Base-by-base conservation (phyloP, 2,888 invertebrate genomes). In the Phengaris arion region DNA sequence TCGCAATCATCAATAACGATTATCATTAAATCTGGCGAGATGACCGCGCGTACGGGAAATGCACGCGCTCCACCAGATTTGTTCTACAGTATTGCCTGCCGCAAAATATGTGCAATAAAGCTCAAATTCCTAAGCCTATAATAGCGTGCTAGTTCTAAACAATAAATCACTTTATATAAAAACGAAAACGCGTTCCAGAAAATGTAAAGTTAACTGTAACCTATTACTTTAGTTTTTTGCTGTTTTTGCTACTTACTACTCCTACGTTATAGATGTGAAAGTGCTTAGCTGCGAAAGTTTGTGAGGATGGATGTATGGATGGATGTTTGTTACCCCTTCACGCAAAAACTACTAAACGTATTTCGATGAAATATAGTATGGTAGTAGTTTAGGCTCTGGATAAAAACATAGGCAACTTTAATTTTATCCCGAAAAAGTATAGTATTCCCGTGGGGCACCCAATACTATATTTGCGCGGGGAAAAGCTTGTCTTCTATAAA, bases 1-100 rank as follows among this genome's bases (percentile, higher is more conserved):
- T 83, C 84, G 87, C 88, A 91, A 91, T 91, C 91, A 91, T 91
- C 91, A 91, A 91, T 91, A 91, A 91, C 88, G 90, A 91, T 91
- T 91, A 91, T 90, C 90, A 88, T 88, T 86, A 87, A 86, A 89
- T 88, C 89, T 87, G 87, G 86, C 84, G 79, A 81, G 82, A 83
- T 83, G 85, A 85, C 81, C 82, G 82, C 80, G 79, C 83, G 82
- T 83, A 85, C 84, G 85, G 86, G 86, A 86, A 87, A 84, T 86
- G 83, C 85, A 81, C 83, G 80, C 82, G 82, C 78, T 78, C 79
- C 79, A 77, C 75, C 22, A 74, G 64, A 72, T 78, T 77, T 77
- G 64, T 75, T 77, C 74, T 74, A 64, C 73, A 48, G 74, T 64
- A 51, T 69, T 74, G 59, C 68, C 64, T 70, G 55, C 45, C 57